phyloP scores from a whole-genome alignment of 2,797 vertebrate species.

The Lycodopsis pacificus region DNA sequence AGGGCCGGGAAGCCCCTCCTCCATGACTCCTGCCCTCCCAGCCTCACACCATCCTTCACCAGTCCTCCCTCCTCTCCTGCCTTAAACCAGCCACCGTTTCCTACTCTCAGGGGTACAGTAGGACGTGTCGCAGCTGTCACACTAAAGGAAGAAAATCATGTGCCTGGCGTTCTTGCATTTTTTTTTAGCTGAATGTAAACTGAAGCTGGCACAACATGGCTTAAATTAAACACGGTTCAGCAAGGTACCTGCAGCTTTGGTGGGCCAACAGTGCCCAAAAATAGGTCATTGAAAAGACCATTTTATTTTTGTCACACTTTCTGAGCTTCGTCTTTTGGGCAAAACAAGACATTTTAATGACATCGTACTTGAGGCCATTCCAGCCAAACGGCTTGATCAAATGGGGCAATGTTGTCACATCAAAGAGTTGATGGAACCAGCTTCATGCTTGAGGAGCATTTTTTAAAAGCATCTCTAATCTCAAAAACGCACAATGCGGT shows the following conservation, averaged over 20 bases:
- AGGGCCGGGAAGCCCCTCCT: constrained; percentile 37
- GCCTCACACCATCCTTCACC: constrained; percentile 27
- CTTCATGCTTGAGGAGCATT: neutral
- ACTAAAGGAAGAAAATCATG: constrained; percentile 17
- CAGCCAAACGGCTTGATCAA: neutral
- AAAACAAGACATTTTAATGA: neutral
- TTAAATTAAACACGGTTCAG: constrained; percentile 49
- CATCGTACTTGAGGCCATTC: neutral
- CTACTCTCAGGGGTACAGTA: constrained; percentile 18
- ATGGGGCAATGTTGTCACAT: neutral
- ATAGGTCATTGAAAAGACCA: neutral
- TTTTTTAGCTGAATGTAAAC: constrained; percentile 43
- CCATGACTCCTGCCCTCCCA: constrained; percentile 27
- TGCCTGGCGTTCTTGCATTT: constrained; percentile 23
- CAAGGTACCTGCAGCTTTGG: neutral
- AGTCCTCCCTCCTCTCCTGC: constrained; percentile 7
- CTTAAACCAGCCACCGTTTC: constrained; percentile 32
- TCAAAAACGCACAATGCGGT: neutral
- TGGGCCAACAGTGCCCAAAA: neutral
- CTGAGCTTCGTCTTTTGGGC: neutral
- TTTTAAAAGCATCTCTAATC: neutral
- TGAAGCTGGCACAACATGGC: constrained; percentile 36
- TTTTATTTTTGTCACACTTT: neutral
- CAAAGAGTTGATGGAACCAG: neutral
- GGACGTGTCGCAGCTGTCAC: constrained; percentile 37